A percentile compares a stretch with the other conserved stretches of the same genome.
These are phyloP conservation scores for Ceryle rudis DNA, from an alignment of 2,797 vertebrate species.

Conservation along the genomic window DNA sequence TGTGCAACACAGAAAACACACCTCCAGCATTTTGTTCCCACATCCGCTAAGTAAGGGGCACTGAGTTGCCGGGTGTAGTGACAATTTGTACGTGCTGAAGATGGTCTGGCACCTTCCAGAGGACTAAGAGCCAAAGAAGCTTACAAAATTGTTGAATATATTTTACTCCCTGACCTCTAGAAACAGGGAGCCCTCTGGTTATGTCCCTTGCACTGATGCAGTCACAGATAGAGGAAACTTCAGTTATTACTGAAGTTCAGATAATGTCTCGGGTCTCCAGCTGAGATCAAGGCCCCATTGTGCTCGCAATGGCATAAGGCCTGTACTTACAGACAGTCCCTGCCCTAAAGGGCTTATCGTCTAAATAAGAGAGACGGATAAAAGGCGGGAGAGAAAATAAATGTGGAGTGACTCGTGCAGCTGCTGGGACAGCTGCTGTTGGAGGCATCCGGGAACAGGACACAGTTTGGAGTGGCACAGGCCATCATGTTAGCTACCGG, in stretches of 20 bases:
- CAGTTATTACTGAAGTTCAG: background rate
- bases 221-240: background rate
- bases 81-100: background rate
- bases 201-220: fast-evolving
- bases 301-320: background rate
- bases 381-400: slow-evolving; percentile 41
- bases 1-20: background rate
- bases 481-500: background rate
- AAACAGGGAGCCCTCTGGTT: background rate
- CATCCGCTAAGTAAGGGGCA: background rate
- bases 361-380: slow-evolving; percentile 40
- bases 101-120: background rate
- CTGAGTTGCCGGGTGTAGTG: background rate
- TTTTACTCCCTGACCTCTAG: background rate
- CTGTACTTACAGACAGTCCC: background rate
- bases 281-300: slow-evolving; percentile 54
- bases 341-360: slow-evolving; percentile 13
- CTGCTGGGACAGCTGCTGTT: slow-evolving; percentile 54
- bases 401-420: slow-evolving; percentile 11
- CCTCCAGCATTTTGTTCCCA: background rate
- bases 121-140: fast-evolving
- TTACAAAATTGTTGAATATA: background rate
- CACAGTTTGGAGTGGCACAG: background rate
- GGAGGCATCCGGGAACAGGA: background rate
- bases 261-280: background rate